Evolutionary conservation across 1,140 invertebrate species (phyloP).

Genomic region (Drosophila miranda): DNA sequence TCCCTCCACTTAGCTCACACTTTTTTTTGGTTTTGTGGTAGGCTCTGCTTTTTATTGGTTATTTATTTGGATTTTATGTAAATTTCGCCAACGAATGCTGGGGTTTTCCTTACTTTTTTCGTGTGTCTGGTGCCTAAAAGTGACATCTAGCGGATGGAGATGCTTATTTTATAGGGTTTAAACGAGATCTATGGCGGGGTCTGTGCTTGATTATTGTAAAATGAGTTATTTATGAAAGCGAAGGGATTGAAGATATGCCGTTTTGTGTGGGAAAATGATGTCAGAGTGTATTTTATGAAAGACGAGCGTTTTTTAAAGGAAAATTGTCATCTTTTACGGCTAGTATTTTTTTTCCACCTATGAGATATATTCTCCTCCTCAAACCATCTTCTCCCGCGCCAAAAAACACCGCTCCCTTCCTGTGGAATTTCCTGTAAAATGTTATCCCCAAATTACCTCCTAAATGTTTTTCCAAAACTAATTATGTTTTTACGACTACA

Average conservation of each 20-base stretch:
- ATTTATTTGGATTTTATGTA: constrained; percentile 60
- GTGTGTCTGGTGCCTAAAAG: constrained; percentile 45
- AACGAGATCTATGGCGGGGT: constrained; percentile 24
- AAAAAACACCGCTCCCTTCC: no score
- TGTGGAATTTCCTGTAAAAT: constrained; percentile 20
- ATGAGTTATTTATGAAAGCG: constrained; percentile 54
- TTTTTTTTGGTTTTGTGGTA: no score
- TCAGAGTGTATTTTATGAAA: constrained; percentile 24
- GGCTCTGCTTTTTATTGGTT: not conserved
- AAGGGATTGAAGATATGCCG: constrained; percentile 16
- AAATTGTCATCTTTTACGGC: no score
- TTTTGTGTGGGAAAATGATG: constrained; percentile 55
- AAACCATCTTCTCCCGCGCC: not conserved
- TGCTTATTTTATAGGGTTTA: constrained; percentile 45
- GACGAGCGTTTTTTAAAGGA: not conserved
- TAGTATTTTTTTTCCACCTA: no score
- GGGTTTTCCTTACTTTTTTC: constrained; percentile 29
- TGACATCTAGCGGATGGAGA: constrained; percentile 65
- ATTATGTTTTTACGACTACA: constrained; percentile 59
- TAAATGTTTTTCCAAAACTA: constrained; percentile 49
- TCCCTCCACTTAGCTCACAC: no score
- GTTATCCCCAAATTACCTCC: constrained; percentile 1
- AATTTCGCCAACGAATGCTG: constrained; percentile 36
- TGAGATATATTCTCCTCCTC: no score
- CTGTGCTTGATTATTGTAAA: constrained; percentile 6